Conservation (phyloP, 2,113 vertebrate genomes). For the Hylia prasina region DNA sequence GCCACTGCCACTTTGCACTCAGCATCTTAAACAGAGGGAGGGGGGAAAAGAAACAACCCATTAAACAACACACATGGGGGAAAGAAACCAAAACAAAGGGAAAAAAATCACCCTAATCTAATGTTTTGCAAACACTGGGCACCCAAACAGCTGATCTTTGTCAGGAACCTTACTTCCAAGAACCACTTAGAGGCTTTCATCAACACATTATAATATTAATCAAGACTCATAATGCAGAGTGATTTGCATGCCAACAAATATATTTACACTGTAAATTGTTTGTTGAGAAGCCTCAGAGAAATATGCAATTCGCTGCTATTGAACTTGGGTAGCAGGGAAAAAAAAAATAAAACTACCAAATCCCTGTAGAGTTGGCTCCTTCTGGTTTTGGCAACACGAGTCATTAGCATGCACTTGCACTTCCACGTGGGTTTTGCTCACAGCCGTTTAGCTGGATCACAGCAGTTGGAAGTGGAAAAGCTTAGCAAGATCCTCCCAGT, state of each 20-base stretch:
- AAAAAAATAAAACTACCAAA: slow-evolving; percentile 15
- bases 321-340: slow-evolving; percentile 48
- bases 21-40: neutral
- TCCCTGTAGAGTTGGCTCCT: slow-evolving; percentile 51
- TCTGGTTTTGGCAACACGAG: slow-evolving; percentile 36
- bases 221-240: slow-evolving; percentile 79
- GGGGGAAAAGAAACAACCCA: neutral
- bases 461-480: neutral
- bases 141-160: slow-evolving; percentile 75
- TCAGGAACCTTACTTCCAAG: slow-evolving; percentile 72
- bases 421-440: neutral
- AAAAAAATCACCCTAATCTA: slow-evolving; percentile 60
- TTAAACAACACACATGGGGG: neutral
- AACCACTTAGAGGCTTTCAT: slow-evolving; percentile 79
- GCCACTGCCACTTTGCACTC: neutral
- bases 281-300: slow-evolving; percentile 77
- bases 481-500: neutral
- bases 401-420: slow-evolving; percentile 49
- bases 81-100: neutral
- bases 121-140: slow-evolving; percentile 65
- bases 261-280: slow-evolving; percentile 82
- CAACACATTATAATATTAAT: slow-evolving; percentile 84
- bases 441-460: slow-evolving; percentile 5
- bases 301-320: slow-evolving; percentile 69
- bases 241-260: slow-evolving; percentile 83